Evolutionary conservation across 2,888 invertebrate genomes (phyloP), one percentile per base, ranked within the genome.

Genomic region (Synanthedon vespiformis): DNA sequence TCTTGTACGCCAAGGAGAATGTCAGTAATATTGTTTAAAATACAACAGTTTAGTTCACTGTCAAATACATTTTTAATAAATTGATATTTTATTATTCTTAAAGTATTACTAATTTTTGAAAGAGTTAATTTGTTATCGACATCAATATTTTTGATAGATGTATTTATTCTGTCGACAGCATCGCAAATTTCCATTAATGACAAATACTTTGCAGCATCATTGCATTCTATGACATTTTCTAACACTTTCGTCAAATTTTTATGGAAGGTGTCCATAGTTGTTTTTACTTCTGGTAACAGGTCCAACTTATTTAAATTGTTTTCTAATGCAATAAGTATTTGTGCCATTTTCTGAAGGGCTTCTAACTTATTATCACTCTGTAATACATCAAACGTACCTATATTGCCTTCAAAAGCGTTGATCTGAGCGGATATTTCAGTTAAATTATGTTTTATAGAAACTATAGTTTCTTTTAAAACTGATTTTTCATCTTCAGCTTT

Each of bases 201-300:
- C 49, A 77, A 76, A 61, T 87, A 87, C 69, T 85, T 84, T 10
- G 65, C 68, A 2, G 78, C 70, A 27, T 86, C 80, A 57, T 87
- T 85, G 59, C 77, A 77, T 58, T 90, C 89, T 53, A 90, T 80
- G 4, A 90, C 88, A 56, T 88, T 88, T 67, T 90, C 89, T 53
- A 91, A 77, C 10, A 89, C 71, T 58, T 87, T 86, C 0, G 90
- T 90, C 14, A 90, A 67, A 59, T 89, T 68, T 80, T 88, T 78
- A 71, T 90, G 68, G 74, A 85, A 74, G 56, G 72, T 47, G 60
- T 72, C 61, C 81, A 84, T 70, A 49, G 77, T 61, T 18, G 54
- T 58, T 58, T 80, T 79, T 11, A 82, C 55, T 54, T 70, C 64
- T 16, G 77, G 69, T 47, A 76, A 60, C 4, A 58, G 49, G 55